Evolutionary conservation across 2,888 invertebrate species (phyloP).

Genomic region (Hedya salicella): DNA sequence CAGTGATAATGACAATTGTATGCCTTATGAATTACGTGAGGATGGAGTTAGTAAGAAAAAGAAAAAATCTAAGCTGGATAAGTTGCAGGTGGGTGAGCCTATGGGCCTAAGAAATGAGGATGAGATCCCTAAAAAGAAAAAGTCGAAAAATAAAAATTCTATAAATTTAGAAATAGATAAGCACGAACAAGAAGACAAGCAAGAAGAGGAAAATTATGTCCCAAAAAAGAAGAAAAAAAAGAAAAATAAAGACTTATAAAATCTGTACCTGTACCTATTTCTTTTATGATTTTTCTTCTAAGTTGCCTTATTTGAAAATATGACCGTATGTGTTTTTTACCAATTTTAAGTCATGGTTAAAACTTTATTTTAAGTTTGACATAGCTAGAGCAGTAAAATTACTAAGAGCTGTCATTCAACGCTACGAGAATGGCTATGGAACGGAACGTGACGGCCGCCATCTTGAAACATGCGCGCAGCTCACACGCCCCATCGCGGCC

Average conservation of each 20-base stretch:
- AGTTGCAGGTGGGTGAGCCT: constrained; percentile 31
- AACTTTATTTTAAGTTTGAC: too few relatives aligned
- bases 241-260: constrained; percentile 59
- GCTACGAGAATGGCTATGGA: constrained; percentile 7
- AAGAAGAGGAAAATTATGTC: constrained; percentile 56
- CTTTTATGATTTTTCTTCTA: too few relatives aligned
- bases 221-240: constrained; percentile 73
- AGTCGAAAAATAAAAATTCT: constrained; percentile 49
- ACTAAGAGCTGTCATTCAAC: not conserved
- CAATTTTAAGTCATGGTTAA: too few relatives aligned
- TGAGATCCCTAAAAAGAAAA: constrained; percentile 48
- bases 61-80: constrained; percentile 41
- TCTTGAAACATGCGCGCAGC: constrained; percentile 34
- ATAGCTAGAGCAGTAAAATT: too few relatives aligned
- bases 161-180: not conserved
- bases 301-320: too few relatives aligned
- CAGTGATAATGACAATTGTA: constrained; percentile 24
- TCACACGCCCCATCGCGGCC: constrained; percentile 5
- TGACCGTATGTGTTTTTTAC: too few relatives aligned
- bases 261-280: too few relatives aligned
- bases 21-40: constrained; percentile 3
- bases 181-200: constrained; percentile 45
- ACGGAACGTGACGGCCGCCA: constrained; percentile 38
- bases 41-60: constrained; percentile 31
- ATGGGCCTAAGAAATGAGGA: constrained; percentile 5